A percentile compares a stretch with the other conserved stretches of the same genome.
phyloP scores from a whole-genome alignment of 2,113 vertebrate genomes.

The Heloderma charlesbogerti region DNA sequence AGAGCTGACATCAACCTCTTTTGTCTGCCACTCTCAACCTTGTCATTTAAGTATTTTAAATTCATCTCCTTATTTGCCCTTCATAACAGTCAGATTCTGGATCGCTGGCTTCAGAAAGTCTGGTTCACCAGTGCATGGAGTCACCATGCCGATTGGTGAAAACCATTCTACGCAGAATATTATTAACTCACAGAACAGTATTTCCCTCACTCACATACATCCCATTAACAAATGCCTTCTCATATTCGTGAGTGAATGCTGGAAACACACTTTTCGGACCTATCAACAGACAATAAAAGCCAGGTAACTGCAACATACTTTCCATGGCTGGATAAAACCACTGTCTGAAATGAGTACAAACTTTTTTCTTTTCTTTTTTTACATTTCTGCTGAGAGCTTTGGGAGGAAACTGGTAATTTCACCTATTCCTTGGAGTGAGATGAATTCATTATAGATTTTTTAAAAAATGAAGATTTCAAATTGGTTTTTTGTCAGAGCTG shows the following conservation, averaged over 20 bases:
- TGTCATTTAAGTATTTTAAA: slow-evolving; percentile 73
- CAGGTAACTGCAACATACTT: not conserved
- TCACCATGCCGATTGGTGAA: slow-evolving; percentile 64
- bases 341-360: not conserved
- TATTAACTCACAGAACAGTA: slow-evolving; percentile 60
- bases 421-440: not conserved
- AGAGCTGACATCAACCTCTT: slow-evolving; percentile 62
- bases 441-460: not conserved
- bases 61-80: slow-evolving; percentile 69
- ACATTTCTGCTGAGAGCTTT: not conserved
- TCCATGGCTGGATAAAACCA: slow-evolving; percentile 25
- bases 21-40: slow-evolving; percentile 66
- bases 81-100: slow-evolving; percentile 65
- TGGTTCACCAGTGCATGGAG: slow-evolving; percentile 72
- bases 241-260: slow-evolving; percentile 39
- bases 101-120: slow-evolving; percentile 67
- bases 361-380: slow-evolving; percentile 33
- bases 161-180: slow-evolving; percentile 70
- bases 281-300: not conserved
- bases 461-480: not conserved
- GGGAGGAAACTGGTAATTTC: slow-evolving; percentile 7
- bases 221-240: slow-evolving; percentile 46
- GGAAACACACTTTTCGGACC: slow-evolving; percentile 37
- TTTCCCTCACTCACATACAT: not conserved
- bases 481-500: not conserved